Evolutionary conservation across 35 echinoderm and acorn worm species (phyloP).

Genomic region (Ophiothrix spiculata): DNA sequence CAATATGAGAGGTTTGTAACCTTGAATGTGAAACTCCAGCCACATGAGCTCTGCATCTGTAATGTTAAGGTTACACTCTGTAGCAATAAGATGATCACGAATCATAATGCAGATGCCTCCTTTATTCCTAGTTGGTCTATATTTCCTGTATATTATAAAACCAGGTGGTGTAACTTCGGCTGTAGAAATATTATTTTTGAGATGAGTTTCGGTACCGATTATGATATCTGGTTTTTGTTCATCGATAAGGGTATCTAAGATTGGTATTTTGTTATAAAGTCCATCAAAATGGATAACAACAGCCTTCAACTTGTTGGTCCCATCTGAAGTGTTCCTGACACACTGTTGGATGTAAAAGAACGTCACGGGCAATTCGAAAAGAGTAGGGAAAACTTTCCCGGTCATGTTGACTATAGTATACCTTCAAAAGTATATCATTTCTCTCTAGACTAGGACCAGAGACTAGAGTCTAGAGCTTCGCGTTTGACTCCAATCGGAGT

Average conservation of each 20-base stretch:
- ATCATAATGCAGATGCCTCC: constrained; percentile 43
- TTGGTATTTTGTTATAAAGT: constrained; percentile 36
- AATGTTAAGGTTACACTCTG: constrained; percentile 19
- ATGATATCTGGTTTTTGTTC: constrained; percentile 21
- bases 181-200: constrained; percentile 28
- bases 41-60: constrained; percentile 21
- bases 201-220: constrained; percentile 24
- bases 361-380: too few relatives aligned
- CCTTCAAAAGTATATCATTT: too few relatives aligned
- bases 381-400: too few relatives aligned
- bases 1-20: constrained; percentile 30
- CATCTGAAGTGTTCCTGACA: too few relatives aligned
- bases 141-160: not conserved
- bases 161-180: constrained; percentile 38
- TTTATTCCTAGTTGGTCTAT: constrained; percentile 8
- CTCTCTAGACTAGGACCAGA: too few relatives aligned
- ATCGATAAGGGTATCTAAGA: constrained; percentile 38
- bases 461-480: too few relatives aligned
- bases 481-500: too few relatives aligned
- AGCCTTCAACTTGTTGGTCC: constrained; percentile 13
- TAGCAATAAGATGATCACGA: constrained; percentile 9
- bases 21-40: constrained; percentile 21
- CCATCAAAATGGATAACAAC: constrained; percentile 46
- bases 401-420: too few relatives aligned
- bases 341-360: too few relatives aligned